Evolutionary conservation across 2,888 invertebrate genomes (phyloP).

Genomic region (Heteromurus nitidus): DNA sequence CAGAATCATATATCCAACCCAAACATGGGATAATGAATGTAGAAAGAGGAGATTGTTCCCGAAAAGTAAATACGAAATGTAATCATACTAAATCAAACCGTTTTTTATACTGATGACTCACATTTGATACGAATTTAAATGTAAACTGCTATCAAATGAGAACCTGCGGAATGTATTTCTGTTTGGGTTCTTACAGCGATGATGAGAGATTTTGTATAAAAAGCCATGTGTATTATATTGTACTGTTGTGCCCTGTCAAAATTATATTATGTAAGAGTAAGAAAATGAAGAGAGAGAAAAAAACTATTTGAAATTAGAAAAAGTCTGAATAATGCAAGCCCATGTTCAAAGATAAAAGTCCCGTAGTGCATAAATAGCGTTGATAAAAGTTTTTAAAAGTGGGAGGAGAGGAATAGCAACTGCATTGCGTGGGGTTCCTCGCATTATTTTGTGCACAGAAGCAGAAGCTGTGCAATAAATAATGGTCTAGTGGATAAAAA

Average conservation of each 20-base stretch:
- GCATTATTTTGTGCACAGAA: constrained; percentile 52
- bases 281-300: constrained; percentile 11
- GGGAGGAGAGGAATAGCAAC: background rate
- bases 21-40: too few relatives aligned
- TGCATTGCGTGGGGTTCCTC: constrained; percentile 37
- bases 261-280: constrained; percentile 3
- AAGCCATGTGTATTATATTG: constrained; percentile 11
- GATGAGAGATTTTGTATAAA: constrained; percentile 1
- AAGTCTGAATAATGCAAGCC: too few relatives aligned
- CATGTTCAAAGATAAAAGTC: constrained; percentile 43
- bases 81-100: too few relatives aligned
- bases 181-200: too few relatives aligned
- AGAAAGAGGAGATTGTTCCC: constrained; percentile 2
- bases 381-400: constrained; percentile 15
- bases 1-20: background rate
- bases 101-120: too few relatives aligned
- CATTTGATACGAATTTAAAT: too few relatives aligned
- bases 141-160: too few relatives aligned
- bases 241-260: background rate
- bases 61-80: constrained; percentile 12
- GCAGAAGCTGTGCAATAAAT: constrained; percentile 51
- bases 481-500: constrained; percentile 51
- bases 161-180: too few relatives aligned
- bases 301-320: too few relatives aligned
- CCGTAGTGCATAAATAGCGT: constrained; percentile 33